These are phyloP conservation scores for Harpalus rubripes DNA, from an alignment of 2,888 invertebrate species.

Conservation along the genomic window DNA sequence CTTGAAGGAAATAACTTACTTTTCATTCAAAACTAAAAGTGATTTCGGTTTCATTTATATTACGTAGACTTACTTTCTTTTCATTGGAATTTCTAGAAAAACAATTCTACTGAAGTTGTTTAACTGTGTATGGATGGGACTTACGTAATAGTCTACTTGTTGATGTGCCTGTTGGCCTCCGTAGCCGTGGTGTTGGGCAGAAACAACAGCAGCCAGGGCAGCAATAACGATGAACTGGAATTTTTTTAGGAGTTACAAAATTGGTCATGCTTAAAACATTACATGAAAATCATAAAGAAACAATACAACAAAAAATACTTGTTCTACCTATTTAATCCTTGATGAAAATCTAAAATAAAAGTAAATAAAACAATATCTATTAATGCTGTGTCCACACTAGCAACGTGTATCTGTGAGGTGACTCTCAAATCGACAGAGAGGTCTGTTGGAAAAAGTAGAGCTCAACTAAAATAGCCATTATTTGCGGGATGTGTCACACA, in stretches of 20 bases:
- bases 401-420: too few relatives aligned
- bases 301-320: too few relatives aligned
- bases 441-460: too few relatives aligned
- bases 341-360: too few relatives aligned
- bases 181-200: constrained; percentile 19
- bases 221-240: neutral
- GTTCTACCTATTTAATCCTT: too few relatives aligned
- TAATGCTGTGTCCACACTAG: too few relatives aligned
- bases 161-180: constrained; percentile 24
- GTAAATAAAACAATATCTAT: too few relatives aligned
- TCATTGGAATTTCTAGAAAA: constrained; percentile 17
- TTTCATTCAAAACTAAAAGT: constrained; percentile 36
- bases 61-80: constrained; percentile 23
- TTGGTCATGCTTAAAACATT: neutral
- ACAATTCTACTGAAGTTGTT: neutral
- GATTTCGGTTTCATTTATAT: constrained; percentile 17
- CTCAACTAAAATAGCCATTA: too few relatives aligned
- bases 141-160: constrained; percentile 29
- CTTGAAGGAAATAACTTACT: neutral
- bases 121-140: constrained; percentile 7
- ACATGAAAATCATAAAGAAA: neutral
- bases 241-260: neutral
- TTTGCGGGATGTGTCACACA: too few relatives aligned
- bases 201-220: neutral
- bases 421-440: too few relatives aligned